A percentile compares a stretch with the other conserved stretches of the same genome.
These are phyloP conservation scores for Zosterops borbonicus DNA, from an alignment of 2,113 vertebrate genomes.

Conservation along the genomic window DNA sequence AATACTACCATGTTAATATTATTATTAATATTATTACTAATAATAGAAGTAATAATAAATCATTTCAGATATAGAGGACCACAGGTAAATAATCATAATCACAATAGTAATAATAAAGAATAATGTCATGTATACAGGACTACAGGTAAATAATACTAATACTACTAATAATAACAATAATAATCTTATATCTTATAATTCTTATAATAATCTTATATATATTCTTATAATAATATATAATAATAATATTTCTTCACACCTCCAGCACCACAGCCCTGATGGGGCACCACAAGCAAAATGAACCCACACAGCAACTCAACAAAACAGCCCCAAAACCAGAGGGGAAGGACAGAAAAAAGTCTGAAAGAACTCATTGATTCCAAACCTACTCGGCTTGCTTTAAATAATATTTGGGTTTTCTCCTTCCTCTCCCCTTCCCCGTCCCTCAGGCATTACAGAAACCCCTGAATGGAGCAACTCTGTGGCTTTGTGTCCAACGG, in stretches of 20 bases:
- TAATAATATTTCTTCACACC: too few species aligned
- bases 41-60: too few species aligned
- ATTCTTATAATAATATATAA: too few species aligned
- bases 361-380: not conserved
- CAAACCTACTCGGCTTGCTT: rapidly evolving
- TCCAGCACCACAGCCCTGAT: rapidly evolving
- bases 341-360: not conserved
- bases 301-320: not conserved
- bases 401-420: not conserved
- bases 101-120: too few species aligned
- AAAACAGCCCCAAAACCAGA: rapidly evolving
- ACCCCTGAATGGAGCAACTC: not conserved
- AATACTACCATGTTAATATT: too few species aligned
- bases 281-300: not conserved
- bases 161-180: too few species aligned
- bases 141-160: too few species aligned
- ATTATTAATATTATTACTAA: too few species aligned
- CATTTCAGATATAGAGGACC: too few species aligned
- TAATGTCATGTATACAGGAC: not conserved
- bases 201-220: too few species aligned
- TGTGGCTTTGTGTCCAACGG: rapidly evolving
- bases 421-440: not conserved
- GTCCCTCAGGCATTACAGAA: not conserved
- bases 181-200: too few species aligned
- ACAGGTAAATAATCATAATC: too few species aligned